A percentile compares a stretch with the other conserved stretches of the same genome.
phyloP scores from a whole-genome alignment of 2,797 vertebrate genomes.

The Fundulus diaphanus region DNA sequence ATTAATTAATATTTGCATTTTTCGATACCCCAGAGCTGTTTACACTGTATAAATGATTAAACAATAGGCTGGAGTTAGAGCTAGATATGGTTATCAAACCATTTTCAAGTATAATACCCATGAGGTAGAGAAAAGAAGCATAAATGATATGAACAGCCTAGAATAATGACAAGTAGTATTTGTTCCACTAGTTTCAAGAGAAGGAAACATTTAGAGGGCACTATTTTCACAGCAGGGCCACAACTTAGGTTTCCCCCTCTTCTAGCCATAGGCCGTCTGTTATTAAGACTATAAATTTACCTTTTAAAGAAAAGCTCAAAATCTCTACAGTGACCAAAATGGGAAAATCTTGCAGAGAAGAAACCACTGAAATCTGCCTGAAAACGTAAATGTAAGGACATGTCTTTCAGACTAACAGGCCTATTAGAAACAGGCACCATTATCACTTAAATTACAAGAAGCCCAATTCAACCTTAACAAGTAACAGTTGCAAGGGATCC shows the following conservation, averaged over 20 bases:
- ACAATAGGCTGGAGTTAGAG: neutral
- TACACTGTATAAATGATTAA: neutral
- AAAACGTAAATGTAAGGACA: neutral
- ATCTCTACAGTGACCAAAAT: slow-evolving; percentile 11
- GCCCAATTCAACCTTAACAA: no score
- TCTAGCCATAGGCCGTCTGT: slow-evolving; percentile 5
- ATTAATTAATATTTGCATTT: neutral
- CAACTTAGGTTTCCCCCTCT: slow-evolving; percentile 14
- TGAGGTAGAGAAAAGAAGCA: neutral
- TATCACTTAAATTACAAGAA: no score
- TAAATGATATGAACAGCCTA: slow-evolving; percentile 15
- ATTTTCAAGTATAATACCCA: neutral
- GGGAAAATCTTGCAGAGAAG: neutral
- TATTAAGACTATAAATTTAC: slow-evolving; percentile 28
- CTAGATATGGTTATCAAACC: slow-evolving; percentile 9
- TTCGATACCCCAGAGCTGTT: slow-evolving; percentile 1
- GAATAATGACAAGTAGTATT: slow-evolving; percentile 9
- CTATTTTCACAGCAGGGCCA: slow-evolving; percentile 14
- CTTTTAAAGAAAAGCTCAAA: slow-evolving; percentile 5
- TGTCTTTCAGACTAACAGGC: neutral
- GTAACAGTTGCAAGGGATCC: no score
- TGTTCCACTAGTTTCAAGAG: slow-evolving; percentile 16
- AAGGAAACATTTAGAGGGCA: slow-evolving; percentile 6
- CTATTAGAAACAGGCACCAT: neutral
- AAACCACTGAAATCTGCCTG: neutral